Evolutionary conservation across 2,113 vertebrate species (phyloP), one percentile per base, ranked within the genome.

Genomic region (Notiomystis cincta): DNA sequence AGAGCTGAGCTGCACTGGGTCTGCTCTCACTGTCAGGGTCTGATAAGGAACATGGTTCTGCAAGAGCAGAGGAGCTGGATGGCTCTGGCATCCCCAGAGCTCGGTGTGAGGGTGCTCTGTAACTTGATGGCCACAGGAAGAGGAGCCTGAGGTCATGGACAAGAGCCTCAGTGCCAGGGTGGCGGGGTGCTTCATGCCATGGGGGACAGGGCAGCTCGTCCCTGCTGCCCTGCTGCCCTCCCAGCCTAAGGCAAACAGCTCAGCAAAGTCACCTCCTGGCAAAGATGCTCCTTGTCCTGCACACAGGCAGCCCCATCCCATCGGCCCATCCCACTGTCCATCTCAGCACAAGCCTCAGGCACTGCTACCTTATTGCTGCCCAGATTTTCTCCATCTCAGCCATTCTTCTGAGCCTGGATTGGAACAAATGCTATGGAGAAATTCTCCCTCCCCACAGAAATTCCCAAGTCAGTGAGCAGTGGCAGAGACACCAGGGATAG

Each of bases 171-270:
- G 45, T 23, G 56, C 28, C 23, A 5, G 10, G 38, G 50, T 69
- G 48, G n/a, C 0, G 0, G 35, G 30, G 21, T 3, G 1, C 31
- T 48, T 35, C n/a, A n/a, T 0, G 0, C 8, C 30, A 2, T 3
- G 8, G 50, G 58, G 47, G 33, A 37, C 56, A 44, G 45, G 18
- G 12, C 33, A 89, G 45, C 42, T 33, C 1, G 0, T 57, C 57
- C 65, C 61, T 33, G 11, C 42, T 22, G 6, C 13, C 22, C 33
- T 50, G 31, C 89, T 72, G 37, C 23, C 42, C 31, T 76, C 44
- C 38, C 79, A 90, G 58, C 42, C 76, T 7, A 0, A n/a, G 73
- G 50, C 40, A 51, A 44, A 40, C 61, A 48, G 56, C 37, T 75
- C 42, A 58, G 72, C 45, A 30, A 8, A n/a, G 24, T 35, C 66